Evolutionary conservation across 2,113 vertebrate species (phyloP).

Genomic region (Hystrix cristata): DNA sequence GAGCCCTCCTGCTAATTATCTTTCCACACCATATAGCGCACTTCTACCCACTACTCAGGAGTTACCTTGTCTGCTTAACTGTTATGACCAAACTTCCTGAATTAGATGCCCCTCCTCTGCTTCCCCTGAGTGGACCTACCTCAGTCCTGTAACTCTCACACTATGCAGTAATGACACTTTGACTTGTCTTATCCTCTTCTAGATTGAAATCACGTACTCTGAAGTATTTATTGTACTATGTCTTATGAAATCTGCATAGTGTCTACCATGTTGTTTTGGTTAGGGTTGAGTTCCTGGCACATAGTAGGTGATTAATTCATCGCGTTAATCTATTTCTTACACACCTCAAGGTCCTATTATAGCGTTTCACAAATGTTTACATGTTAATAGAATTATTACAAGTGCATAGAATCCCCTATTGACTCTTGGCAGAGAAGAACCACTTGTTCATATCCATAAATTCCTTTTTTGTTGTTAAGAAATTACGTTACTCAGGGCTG

Average conservation of each 20-base stretch:
- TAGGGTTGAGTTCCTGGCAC: neutral
- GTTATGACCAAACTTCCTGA: neutral
- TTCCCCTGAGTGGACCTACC: neutral
- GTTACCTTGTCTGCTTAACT: neutral
- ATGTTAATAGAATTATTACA: neutral
- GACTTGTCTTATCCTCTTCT: neutral
- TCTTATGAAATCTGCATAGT: neutral
- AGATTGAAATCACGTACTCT: neutral
- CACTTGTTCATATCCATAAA: neutral
- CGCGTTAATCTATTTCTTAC: neutral
- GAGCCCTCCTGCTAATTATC: neutral
- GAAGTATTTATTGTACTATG: neutral
- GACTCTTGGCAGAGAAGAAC: neutral
- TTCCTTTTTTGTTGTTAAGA: constrained; percentile 5
- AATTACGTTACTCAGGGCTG: neutral
- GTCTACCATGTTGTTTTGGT: neutral
- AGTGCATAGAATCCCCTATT: neutral
- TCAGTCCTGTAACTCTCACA: neutral
- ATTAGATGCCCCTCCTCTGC: neutral
- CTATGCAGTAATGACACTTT: neutral
- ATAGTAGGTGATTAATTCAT: neutral
- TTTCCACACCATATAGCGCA: neutral
- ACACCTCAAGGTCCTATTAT: neutral
- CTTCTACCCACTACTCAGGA: neutral
- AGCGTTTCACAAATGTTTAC: neutral